Evolutionary conservation across 2,113 vertebrate species (phyloP), one percentile per base, ranked within the genome.

Genomic region (Tinamus guttatus): DNA sequence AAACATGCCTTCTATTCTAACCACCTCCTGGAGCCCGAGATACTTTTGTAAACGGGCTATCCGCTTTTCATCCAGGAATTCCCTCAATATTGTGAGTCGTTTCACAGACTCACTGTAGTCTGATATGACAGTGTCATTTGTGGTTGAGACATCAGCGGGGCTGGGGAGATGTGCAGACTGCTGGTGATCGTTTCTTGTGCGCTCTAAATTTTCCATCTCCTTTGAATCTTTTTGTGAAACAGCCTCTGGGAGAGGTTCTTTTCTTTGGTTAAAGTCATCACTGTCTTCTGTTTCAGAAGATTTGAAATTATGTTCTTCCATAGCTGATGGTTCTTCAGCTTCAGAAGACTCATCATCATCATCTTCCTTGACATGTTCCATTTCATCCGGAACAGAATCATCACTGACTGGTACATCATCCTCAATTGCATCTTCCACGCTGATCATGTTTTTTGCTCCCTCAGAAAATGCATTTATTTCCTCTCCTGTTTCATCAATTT

Each of bases 1-100:
- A 83, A 99, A 98, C 98, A 99, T 98, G 80, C 97, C 96, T 95
- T 99, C 99, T 79, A 99, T 71, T 84, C 89, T 97, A 11, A 97
- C 89, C 63, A 98, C 79, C 2, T 99, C 97, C 2, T 98, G 97
- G 36, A 98, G 95, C 20, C 97, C 98, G 1, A 99, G 96, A 85
- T 99, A 98, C 90, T 97, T 98, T 13, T 98, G 97, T 12, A 99
- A 92, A 8, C 97, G 97, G 41, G 85, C 73, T 64, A 99, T 94
- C 2, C 95, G 97, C 40, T 98, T 92, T 24, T 98, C 98, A 59
- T 98, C 97, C 20, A 99, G 98, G 95, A 98, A 98, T 28, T 95
- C 96, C 87, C 98, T 97, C 6, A 98, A 97, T 52, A 99, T 97
- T 12, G 97, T 97, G 56, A 99, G 94, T 32, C 76, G 96, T 90